These are phyloP conservation scores for rabbit (Oryctolagus cuniculus) DNA, from an alignment of 2,113 vertebrate genomes.

Conservation along the genomic window mOryCun1.1 NC_091438.1:55171501-55172000, in stretches of 20 bases:
- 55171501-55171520: neutral
- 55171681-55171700: conserved; percentile 80
- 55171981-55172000: conserved; percentile 39
- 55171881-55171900: conserved; percentile 32
- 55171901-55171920: neutral
- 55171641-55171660: conserved; percentile 40
- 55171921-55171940: neutral
- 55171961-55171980: conserved; percentile 40
- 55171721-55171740: conserved; percentile 79
- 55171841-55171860: neutral
- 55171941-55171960: neutral
- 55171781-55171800: conserved; percentile 79
- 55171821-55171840: conserved; percentile 26
- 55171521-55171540: neutral
- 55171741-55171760: conserved; percentile 79
- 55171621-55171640: conserved; percentile 64
- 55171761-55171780: conserved; percentile 83
- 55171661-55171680: conserved; percentile 76
- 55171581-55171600: conserved; percentile 22
- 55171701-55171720: conserved; percentile 82
- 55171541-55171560: neutral
- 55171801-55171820: conserved; percentile 72
- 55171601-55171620: conserved; percentile 63
- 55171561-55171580: neutral
- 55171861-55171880: conserved; percentile 16